Percentiles rank a stretch among this genome's conserved stretches.
These are phyloP conservation scores for Amiota minor DNA, from an alignment of 2,888 invertebrate species.

Conservation along the genomic window DNA sequence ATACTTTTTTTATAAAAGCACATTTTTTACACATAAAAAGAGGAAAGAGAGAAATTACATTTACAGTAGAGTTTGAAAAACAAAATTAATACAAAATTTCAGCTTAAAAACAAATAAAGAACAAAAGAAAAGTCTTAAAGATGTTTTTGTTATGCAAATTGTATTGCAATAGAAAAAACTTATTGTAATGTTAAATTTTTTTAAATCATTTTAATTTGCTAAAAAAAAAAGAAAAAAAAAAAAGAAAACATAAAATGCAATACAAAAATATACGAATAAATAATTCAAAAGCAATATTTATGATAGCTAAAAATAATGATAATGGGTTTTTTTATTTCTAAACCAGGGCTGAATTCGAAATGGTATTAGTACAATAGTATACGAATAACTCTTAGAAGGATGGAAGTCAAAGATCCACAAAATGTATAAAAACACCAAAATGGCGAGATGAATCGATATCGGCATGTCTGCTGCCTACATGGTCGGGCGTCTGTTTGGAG, in stretches of 20 bases:
- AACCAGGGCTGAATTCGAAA: neutral
- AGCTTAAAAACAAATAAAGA: neutral
- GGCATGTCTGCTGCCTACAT: no score
- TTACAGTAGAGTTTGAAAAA: neutral
- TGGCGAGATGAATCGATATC: neutral
- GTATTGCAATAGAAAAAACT: conserved; percentile 1
- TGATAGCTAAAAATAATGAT: neutral
- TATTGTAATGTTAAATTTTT: conserved; percentile 10
- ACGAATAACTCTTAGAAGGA: no score
- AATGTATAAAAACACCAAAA: neutral
- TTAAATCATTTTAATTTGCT: conserved; percentile 19
- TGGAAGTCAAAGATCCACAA: neutral
- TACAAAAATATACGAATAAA: neutral
- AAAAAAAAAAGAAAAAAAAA: neutral
- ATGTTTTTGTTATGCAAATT: conserved; percentile 13
- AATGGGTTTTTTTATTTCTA: neutral
- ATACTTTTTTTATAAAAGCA: conserved; percentile 1
- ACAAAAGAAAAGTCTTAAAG: neutral
- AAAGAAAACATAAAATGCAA: no score
- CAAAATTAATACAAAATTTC: neutral
- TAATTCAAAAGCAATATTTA: conserved; percentile 21
- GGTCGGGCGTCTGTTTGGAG: no score
- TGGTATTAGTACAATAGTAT: no score
- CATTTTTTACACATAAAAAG: conserved; percentile 8
- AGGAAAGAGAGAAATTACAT: neutral